Percentiles rank a stretch among this genome's conserved stretches.
These are phyloP conservation scores for Papilio gigon DNA, from an alignment of 2,888 invertebrate species.

Conservation along the genomic window DNA sequence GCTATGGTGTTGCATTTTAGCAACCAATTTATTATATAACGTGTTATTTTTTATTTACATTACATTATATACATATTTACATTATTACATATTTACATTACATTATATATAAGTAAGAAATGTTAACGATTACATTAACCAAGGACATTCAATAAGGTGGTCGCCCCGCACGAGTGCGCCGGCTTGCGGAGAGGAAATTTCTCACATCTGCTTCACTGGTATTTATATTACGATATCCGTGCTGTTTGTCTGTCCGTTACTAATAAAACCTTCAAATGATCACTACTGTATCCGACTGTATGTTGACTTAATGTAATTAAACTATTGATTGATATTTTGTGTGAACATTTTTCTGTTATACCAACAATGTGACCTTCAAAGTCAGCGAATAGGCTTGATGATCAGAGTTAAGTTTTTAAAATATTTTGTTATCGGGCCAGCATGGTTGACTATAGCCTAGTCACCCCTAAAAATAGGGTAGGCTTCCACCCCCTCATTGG, in stretches of 20 bases:
- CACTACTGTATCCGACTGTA: not conserved
- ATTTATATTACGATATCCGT: slow-evolving; percentile 16
- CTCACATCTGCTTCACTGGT: slow-evolving; percentile 30
- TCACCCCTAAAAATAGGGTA: too few relatives aligned
- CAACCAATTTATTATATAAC: too few relatives aligned
- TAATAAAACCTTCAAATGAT: slow-evolving; percentile 17
- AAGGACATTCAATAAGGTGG: slow-evolving; percentile 20
- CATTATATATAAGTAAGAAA: not conserved
- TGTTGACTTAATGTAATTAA: not conserved
- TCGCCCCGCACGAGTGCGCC: slow-evolving; percentile 20
- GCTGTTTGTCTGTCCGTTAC: slow-evolving; percentile 14
- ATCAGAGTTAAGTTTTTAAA: not conserved
- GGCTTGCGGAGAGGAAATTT: slow-evolving; percentile 18
- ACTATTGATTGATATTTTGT: not conserved
- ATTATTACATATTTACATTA: too few relatives aligned
- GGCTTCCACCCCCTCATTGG: too few relatives aligned
- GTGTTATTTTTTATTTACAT: too few relatives aligned
- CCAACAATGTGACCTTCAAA: not conserved
- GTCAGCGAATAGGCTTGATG: not conserved
- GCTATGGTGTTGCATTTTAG: too few relatives aligned
- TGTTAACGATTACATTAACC: slow-evolving; percentile 16
- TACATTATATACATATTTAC: too few relatives aligned
- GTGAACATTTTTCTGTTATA: too few relatives aligned
- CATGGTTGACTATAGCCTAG: too few relatives aligned
- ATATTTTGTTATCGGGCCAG: too few relatives aligned